Evolutionary conservation across 2,797 vertebrate species (phyloP), one percentile per base, ranked within the genome.

Genomic region (Alca torda): DNA sequence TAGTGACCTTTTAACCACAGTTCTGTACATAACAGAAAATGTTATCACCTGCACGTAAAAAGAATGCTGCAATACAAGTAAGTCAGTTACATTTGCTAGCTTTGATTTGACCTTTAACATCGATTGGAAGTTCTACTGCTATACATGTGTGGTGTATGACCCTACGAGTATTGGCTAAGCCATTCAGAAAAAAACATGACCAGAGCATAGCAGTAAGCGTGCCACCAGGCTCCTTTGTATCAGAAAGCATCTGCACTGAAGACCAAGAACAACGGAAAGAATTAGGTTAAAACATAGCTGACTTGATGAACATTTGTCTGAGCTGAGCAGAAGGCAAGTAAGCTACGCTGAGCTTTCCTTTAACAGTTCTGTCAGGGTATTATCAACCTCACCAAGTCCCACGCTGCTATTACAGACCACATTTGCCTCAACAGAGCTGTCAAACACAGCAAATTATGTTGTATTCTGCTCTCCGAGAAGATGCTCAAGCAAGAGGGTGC

Each of bases 281-380:
- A 82, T 39, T 6, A 63, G 74, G 68, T 73, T 89, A 93, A 93
- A 89, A 35, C 48, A 51, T 0, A 70, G 45, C 28, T 84, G 67
- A 84, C 48, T 94, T 35, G 4, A 56, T n/a, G 50, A 87, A 60
- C 77, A 19, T 33, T 76, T 69, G 54, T 16, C 35, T 92, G 56
- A 91, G 70, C 51, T 57, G 30, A 87, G 70, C 83, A 95, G 94
- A 95, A 92, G 84, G 90, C 57, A 70, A 82, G 79, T 25, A 33
- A 87, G 74, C 78, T 43, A 61, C 1, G 1, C 0, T 77, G 70
- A 95, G 90, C 85, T 76, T 91, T 28, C 46, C 59, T 82, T 77
- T 90, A 77, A n/a, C 85, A 94, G 67, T 20, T 93, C 90, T 93
- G 93, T 74, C 83, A 94, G 78, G 74, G 45, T 74, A 64, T 77